Evolutionary conservation across 2,797 vertebrate genomes (phyloP).

Genomic region (Anolis apletophallus): DNA sequence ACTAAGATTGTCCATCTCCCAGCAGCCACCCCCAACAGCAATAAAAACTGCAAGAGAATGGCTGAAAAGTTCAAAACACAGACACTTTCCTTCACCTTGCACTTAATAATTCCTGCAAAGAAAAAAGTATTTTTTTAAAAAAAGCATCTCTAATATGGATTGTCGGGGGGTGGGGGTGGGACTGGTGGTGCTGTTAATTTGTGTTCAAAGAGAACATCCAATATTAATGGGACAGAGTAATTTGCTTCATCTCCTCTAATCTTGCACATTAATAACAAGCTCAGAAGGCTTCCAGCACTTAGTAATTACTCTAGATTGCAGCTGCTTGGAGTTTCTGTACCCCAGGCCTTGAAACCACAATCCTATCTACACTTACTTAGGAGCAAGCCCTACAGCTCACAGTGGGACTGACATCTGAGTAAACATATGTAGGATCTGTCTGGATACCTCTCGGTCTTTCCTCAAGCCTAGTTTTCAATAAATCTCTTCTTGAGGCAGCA

Average conservation of each 20-base stretch:
- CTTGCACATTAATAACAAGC: not conserved
- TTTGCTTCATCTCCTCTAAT: not conserved
- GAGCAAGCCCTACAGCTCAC: not conserved
- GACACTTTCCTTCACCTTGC: not conserved
- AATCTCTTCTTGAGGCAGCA: not conserved
- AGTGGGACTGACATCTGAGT: not conserved
- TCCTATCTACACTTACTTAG: not conserved
- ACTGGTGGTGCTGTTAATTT: not conserved
- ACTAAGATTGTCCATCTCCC: constrained; percentile 16
- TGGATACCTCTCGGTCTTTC: not conserved
- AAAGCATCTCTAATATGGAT: constrained; percentile 12
- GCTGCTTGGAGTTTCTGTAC: not conserved
- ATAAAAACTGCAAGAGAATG: not conserved
- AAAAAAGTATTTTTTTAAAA: not conserved
- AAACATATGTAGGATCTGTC: not conserved
- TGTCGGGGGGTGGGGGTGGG: fast-evolving
- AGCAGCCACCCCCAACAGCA: not conserved
- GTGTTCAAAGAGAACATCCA: constrained; percentile 11
- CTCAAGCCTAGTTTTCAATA: not conserved
- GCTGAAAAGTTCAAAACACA: constrained; percentile 19
- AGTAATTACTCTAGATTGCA: not conserved
- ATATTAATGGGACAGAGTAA: not conserved
- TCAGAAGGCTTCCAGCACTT: fast-evolving
- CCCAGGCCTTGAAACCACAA: constrained; percentile 6
- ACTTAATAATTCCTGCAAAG: constrained; percentile 47